A percentile compares a stretch with the other conserved stretches of the same genome.
Conservation (phyloP, 2,113 vertebrate species). For the Narcine bancroftii region DNA sequence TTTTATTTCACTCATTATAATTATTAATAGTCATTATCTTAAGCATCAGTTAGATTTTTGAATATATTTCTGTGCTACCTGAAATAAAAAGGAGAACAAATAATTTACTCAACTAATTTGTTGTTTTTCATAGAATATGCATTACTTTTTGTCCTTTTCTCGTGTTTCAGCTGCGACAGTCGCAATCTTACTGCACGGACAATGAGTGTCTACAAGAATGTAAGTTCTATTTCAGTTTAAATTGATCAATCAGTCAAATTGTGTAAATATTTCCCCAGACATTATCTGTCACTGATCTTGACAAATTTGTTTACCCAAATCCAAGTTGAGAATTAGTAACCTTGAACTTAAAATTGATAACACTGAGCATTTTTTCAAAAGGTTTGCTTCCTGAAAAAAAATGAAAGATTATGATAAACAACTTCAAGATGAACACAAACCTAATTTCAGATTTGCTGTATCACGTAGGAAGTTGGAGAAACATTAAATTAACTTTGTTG, state of each 20-base stretch:
- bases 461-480: no score
- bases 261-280: background rate
- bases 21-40: background rate
- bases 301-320: background rate
- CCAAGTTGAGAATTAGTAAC: background rate
- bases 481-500: no score
- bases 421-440: no score
- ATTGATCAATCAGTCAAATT: background rate
- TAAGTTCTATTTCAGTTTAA: constrained; percentile 57
- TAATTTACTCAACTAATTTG: background rate
- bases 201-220: constrained; percentile 89
- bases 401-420: no score
- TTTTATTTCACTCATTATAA: background rate
- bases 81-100: background rate
- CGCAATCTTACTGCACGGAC: constrained; percentile 95
- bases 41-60: background rate
- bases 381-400: no score
- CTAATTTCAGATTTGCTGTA: no score
- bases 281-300: background rate
- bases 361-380: no score
- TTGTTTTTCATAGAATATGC: background rate
- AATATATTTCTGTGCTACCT: background rate
- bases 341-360: background rate
- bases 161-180: constrained; percentile 80
- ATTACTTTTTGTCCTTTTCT: constrained; percentile 38